phyloP scores from a whole-genome alignment of 2,113 vertebrate genomes.

The Paracanthobrama guichenoti region DNA sequence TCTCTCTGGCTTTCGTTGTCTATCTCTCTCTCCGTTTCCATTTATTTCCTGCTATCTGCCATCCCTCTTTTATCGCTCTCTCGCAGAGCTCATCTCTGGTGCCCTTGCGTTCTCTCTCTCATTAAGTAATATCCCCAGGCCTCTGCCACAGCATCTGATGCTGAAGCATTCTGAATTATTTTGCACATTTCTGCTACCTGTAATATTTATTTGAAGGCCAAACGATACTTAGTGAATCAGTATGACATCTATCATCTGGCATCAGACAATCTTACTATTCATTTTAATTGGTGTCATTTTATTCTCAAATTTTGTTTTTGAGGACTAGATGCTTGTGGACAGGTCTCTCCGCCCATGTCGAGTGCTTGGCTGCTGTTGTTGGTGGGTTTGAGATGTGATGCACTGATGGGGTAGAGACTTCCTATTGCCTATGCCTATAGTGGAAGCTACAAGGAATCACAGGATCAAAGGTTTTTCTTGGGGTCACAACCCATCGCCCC shows the following conservation, averaged over 20 bases:
- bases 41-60: slow-evolving; percentile 30
- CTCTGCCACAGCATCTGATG: slow-evolving; percentile 16
- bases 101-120: slow-evolving; percentile 30
- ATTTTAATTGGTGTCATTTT: slow-evolving; percentile 39
- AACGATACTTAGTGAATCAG: slow-evolving; percentile 23
- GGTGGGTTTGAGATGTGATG: slow-evolving; percentile 16
- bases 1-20: slow-evolving; percentile 27
- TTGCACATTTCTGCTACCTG: slow-evolving; percentile 47
- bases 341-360: not conserved
- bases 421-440: not conserved
- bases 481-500: not conserved
- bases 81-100: slow-evolving; percentile 28
- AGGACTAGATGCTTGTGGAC: slow-evolving; percentile 16
- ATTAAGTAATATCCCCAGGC: slow-evolving; percentile 43
- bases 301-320: slow-evolving; percentile 1
- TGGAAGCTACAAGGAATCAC: not conserved
- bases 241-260: slow-evolving; percentile 38
- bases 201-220: slow-evolving; percentile 37
- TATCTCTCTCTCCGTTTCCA: slow-evolving; percentile 30
- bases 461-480: not conserved
- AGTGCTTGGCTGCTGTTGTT: not conserved
- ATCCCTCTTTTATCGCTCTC: slow-evolving; percentile 28
- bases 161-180: slow-evolving; percentile 44
- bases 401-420: not conserved
- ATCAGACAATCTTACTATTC: slow-evolving; percentile 25